A percentile compares a stretch with the other conserved stretches of the same genome.
These are phyloP conservation scores for Calephelis perditalis DNA, from an alignment of 2,888 invertebrate species.

Conservation along the genomic window DNA sequence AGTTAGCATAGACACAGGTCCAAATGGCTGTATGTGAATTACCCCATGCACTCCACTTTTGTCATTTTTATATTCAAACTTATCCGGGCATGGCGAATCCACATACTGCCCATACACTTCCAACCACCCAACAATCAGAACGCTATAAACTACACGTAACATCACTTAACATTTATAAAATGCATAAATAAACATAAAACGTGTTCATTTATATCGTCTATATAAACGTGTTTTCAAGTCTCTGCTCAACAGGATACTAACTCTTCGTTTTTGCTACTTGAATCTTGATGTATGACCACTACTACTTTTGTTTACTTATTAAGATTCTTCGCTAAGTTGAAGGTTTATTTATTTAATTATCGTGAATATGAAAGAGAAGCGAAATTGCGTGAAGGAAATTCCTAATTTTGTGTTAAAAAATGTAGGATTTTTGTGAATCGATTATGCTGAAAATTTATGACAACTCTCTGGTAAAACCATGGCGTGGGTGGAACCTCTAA, in stretches of 20 bases:
- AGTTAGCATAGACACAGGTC: conserved; percentile 39
- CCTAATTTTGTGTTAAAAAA: too few species aligned
- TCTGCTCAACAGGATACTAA: conserved; percentile 11
- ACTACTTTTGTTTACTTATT: conserved; percentile 1
- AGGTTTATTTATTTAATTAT: not conserved
- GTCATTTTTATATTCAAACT: conserved; percentile 51
- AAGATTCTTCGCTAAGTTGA: conserved; percentile 6
- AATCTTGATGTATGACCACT: not conserved
- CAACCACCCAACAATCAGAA: conserved; percentile 37
- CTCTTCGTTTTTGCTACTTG: conserved; percentile 3
- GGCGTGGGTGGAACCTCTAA: too few species aligned
- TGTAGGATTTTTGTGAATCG: too few species aligned
- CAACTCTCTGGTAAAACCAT: too few species aligned
- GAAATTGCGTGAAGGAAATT: too few species aligned
- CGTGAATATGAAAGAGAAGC: not conserved
- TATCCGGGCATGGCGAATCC: conserved; percentile 52
- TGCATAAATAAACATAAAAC: conserved; percentile 7
- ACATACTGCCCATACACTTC: conserved; percentile 40
- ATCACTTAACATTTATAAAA: conserved; percentile 22
- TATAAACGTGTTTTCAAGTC: conserved; percentile 9
- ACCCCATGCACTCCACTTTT: conserved; percentile 43
- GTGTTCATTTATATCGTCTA: not conserved
- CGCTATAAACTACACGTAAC: conserved; percentile 32
- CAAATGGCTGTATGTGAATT: conserved; percentile 41
- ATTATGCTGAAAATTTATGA: too few species aligned